Percentiles rank a stretch among this genome's conserved stretches.
phyloP scores from a whole-genome alignment of 2,797 vertebrate species.

The Leuciscus waleckii region DNA sequence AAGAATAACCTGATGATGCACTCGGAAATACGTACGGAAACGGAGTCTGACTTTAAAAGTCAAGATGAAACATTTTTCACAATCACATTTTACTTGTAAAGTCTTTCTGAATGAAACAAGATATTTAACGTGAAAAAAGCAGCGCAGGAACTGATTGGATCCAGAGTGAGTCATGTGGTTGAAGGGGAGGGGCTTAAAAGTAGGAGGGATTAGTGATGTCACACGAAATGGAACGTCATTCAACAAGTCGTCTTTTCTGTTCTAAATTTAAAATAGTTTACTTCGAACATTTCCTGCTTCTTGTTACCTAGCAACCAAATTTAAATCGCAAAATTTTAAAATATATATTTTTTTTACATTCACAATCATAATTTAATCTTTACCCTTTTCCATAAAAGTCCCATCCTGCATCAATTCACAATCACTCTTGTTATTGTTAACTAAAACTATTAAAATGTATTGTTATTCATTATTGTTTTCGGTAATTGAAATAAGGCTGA shows the following conservation, averaged over 20 bases:
- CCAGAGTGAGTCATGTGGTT: not conserved
- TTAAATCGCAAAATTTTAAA: not conserved
- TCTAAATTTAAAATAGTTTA: not conserved
- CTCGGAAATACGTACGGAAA: not conserved
- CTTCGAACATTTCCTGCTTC: no score
- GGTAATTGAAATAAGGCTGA: not conserved
- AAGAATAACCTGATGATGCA: conserved; percentile 9
- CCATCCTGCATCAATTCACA: not conserved
- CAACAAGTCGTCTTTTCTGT: not conserved
- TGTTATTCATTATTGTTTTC: not conserved
- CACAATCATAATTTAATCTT: not conserved
- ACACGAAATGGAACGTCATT: not conserved
- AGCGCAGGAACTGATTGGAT: not conserved
- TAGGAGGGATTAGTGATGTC: not conserved
- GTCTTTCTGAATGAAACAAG: not conserved
- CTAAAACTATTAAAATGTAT: not conserved
- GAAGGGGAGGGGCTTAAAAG: not conserved
- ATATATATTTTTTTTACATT: not conserved
- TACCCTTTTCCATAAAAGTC: not conserved
- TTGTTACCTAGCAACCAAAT: not conserved
- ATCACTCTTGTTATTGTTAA: not conserved
- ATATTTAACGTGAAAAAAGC: not conserved
- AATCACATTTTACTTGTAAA: not conserved
- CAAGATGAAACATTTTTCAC: not conserved
- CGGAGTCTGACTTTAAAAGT: conserved; percentile 9